These are phyloP conservation scores for Stenchaetothrips biformis DNA, from an alignment of 2,888 invertebrate species.

Conservation along the genomic window DNA sequence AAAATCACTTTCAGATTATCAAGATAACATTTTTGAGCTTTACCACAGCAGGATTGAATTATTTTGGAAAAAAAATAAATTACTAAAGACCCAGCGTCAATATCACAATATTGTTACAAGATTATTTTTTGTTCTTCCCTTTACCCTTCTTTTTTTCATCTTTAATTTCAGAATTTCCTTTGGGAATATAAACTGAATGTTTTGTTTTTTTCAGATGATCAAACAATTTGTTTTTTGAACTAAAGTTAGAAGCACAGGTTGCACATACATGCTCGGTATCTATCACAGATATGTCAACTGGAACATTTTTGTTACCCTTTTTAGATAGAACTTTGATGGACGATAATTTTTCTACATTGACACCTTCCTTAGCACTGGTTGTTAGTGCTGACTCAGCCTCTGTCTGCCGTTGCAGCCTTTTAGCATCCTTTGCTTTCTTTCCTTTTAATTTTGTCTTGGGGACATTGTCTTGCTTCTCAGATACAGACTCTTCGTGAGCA, in stretches of 20 bases:
- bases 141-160: slow-evolving; percentile 24
- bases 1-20: too few relatives aligned
- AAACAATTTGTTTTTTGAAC: slow-evolving; percentile 86
- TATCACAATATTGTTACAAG: background rate
- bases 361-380: background rate
- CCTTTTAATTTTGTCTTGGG: slow-evolving; percentile 18
- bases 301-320: background rate
- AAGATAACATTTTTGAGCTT: too few relatives aligned
- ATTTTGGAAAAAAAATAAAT: background rate
- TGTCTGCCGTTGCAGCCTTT: slow-evolving; percentile 9
- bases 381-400: background rate
- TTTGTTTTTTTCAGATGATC: slow-evolving; percentile 80
- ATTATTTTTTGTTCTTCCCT: slow-evolving; percentile 26
- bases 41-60: too few relatives aligned
- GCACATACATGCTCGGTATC: slow-evolving; percentile 52
- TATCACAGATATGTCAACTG: background rate
- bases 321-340: background rate
- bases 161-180: background rate
- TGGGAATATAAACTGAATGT: slow-evolving; percentile 69
- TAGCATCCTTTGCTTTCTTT: slow-evolving; percentile 27
- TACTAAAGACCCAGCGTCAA: background rate
- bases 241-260: slow-evolving; percentile 67
- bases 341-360: background rate
- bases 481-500: slow-evolving; percentile 30
- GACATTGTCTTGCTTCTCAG: background rate